Evolutionary conservation across 64 coral and sea anemone genomes (phyloP), one percentile per base, ranked within the genome.

Genomic region (Trachythela sp.): DNA sequence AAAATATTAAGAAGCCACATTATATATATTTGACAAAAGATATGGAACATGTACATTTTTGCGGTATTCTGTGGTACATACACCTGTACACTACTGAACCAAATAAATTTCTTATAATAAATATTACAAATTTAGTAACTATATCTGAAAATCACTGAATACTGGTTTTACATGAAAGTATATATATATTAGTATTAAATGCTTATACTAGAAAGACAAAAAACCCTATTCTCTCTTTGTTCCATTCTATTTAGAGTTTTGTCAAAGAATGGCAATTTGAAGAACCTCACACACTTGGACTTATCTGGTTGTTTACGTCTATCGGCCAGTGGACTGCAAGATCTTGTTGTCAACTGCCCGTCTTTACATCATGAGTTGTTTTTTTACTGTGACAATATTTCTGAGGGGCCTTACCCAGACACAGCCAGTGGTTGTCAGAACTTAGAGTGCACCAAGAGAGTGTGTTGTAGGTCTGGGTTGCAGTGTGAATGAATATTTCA

Each of bases 341-440:
- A 95, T 39, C 88, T 99, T 71, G 96, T 99, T 52, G 48, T 77
- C 77, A 89, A 84, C 0, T 99, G 96, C 89, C 96, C 96, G 13
- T 84, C 88, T 20, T 48, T 99, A 54, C 86, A 95, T 38, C 96
- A 99, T 84, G 87, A 86, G 36, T 72, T 90, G 84, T 99, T 99
- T 42, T 99, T 99, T 85, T 99, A 99, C 85, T 99, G 96, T 93
- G 96, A 99, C 68, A 99, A 99, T 87, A 99, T 99, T 34, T 48
- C 91, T 18, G 93, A 94, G 59, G 96, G 96, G 7, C 96, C 96
- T 24, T 99, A 94, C 32, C 96, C 91, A 83, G 93, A 99, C 20
- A 99, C 96, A 48, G 96, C 96, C 0, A 99, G 96, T 93, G 96
- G 96, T 13, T 99, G 96, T 85, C 96, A 99, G 84, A 99, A 99